Percentiles rank a stretch among this genome's conserved stretches.
phyloP scores from a whole-genome alignment of 2,888 invertebrate genomes.

The Erpobdella octoculata region DNA sequence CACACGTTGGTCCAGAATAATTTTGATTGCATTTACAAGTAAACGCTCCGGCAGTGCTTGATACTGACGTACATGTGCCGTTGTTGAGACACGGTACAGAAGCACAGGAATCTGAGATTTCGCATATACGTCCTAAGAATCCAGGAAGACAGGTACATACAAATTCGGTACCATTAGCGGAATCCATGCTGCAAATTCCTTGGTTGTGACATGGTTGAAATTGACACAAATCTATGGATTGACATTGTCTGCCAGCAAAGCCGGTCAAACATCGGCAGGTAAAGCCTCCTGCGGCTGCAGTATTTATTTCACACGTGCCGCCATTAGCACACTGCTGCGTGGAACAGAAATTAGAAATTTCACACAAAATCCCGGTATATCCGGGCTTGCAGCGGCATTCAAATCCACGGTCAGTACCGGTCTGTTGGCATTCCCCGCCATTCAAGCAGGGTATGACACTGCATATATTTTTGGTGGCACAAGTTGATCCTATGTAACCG shows the following conservation, averaged over 20 bases:
- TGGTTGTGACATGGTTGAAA: background rate
- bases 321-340: slow-evolving; percentile 21
- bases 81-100: slow-evolving; percentile 19
- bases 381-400: background rate
- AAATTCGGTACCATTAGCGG: slow-evolving; percentile 9
- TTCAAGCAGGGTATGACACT: background rate
- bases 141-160: background rate
- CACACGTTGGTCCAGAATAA: slow-evolving; percentile 40
- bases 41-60: background rate
- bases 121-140: slow-evolving; percentile 29
- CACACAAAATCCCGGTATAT: slow-evolving; percentile 14
- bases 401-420: background rate
- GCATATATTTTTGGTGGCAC: slow-evolving; percentile 14
- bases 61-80: slow-evolving; percentile 17
- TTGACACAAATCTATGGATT: background rate
- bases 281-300: too few relatives aligned
- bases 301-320: too few relatives aligned
- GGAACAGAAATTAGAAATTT: slow-evolving; percentile 23
- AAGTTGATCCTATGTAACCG: slow-evolving; percentile 33
- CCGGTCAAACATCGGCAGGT: too few relatives aligned
- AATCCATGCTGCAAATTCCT: background rate
- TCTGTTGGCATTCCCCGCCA: background rate
- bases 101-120: slow-evolving; percentile 25
- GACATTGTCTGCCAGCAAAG: background rate
- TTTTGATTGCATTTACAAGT: background rate